Percentiles rank a stretch among this genome's conserved stretches.
phyloP scores from a whole-genome alignment of 64 coral and sea anemone genomes.

The Montipora sp. region DNA sequence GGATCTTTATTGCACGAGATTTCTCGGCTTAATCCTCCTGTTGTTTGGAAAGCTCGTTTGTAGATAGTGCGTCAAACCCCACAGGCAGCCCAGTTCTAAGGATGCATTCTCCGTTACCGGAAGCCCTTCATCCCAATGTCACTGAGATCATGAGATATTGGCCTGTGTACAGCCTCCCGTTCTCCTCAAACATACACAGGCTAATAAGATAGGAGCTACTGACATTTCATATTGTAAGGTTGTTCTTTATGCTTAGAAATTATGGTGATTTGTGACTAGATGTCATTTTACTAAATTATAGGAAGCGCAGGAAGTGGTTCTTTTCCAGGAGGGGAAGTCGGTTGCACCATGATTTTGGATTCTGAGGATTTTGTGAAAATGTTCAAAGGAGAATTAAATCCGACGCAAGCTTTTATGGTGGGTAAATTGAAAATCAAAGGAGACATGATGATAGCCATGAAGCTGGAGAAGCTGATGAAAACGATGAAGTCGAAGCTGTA shows the following conservation, averaged over 20 bases:
- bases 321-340: conserved; percentile 39
- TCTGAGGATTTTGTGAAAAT: conserved; percentile 79
- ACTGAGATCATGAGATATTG: too few relatives aligned
- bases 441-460: conserved; percentile 94
- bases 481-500: conserved; percentile 88
- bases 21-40: not conserved
- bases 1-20: not conserved
- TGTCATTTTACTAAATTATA: conserved; percentile 1
- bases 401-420: conserved; percentile 90
- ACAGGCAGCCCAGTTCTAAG: too few relatives aligned
- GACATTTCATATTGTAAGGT: too few relatives aligned
- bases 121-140: too few relatives aligned
- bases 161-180: too few relatives aligned
- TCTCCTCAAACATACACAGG: too few relatives aligned
- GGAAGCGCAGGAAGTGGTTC: conserved; percentile 73
- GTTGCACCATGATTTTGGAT: conserved; percentile 72
- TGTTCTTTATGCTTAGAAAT: too few relatives aligned
- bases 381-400: conserved; percentile 88
- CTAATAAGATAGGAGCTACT: too few relatives aligned
- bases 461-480: conserved; percentile 88
- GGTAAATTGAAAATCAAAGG: conserved; percentile 91
- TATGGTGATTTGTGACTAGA: too few relatives aligned
- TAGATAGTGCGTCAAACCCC: too few relatives aligned
- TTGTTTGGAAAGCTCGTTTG: too few relatives aligned
- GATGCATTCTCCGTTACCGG: too few relatives aligned